Base-by-base conservation (phyloP, 1,140 invertebrate species). In the Glossosoma conforme region DNA sequence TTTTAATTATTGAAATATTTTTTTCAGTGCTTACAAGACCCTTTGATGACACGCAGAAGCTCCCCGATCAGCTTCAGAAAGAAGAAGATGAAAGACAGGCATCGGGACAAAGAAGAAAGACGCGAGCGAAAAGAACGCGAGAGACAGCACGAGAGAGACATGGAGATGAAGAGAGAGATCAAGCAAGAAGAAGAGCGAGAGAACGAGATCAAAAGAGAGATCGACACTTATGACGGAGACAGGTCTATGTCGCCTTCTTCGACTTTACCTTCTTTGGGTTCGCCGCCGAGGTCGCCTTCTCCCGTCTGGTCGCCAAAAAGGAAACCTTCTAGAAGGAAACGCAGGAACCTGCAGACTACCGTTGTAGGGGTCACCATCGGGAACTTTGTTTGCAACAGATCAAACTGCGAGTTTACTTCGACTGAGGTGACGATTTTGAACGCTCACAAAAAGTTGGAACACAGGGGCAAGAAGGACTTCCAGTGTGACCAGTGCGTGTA, bases 401-500 rank as follows among this genome's bases (percentile, higher is more conserved):
- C 52, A 1, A 44, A 48, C 25, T 58, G 56, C 28, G 38, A 33
- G 2, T 58, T 46, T 25, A 32, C 24, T 3, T 37, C 52, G 2
- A 22, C 19, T 13, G 48, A 54, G 4, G 3, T 48, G 10, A 54
- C 42, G 10, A 40, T 44, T 19, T 44, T 58, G 4, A 58, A 54
- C 21, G 25, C 10, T n/a, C 56, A 58, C 42, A 58, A 54, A 32
- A 54, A 54, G 22, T 18, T 33, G 32, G 43, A 52, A 17, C 56
- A 58, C 20, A 43, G 44, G 40, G 52, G 52, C 14, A 42, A 40
- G 30, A 58, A 52, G 32, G 44, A 54, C 33, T 58, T 58, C 44
- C 52, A 58, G 41, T 58, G 56, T 28, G 56, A 58, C 21, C 56
- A 58, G 25, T 58, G 56, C 19, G 44, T 48, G 10, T 58, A 58